Evolutionary conservation across 2,888 invertebrate genomes (phyloP).

Genomic region (Drosophila neotestacea): DNA sequence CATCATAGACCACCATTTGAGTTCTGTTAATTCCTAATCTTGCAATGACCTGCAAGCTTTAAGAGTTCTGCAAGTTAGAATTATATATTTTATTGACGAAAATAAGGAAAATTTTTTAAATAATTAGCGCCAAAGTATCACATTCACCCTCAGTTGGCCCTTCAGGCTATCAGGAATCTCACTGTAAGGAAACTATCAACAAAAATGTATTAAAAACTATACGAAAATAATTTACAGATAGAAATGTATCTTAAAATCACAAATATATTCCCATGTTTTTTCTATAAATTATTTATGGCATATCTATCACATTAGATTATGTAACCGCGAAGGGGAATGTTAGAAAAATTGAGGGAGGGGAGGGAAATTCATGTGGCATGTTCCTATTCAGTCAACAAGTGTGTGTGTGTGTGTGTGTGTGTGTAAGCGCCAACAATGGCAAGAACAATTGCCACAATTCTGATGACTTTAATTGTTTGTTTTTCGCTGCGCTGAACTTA

Average conservation of each 20-base stretch:
- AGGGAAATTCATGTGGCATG: conserved; percentile 20
- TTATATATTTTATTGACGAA: too few species aligned
- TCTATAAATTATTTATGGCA: conserved; percentile 29
- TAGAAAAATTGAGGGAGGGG: not conserved
- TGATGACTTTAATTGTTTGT: conserved; percentile 77
- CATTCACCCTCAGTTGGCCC: too few species aligned
- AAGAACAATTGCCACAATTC: conserved; percentile 58
- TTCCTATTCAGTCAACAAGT: conserved; percentile 50
- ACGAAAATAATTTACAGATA: not conserved
- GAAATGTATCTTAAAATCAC: not conserved
- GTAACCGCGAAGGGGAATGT: conserved; percentile 13
- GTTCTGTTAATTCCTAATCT: too few species aligned
- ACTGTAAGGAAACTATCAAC: too few species aligned
- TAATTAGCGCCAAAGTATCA: too few species aligned
- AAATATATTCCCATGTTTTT: conserved; percentile 17
- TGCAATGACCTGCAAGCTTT: too few species aligned
- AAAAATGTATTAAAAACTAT: not conserved
- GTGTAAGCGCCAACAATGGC: conserved; percentile 12
- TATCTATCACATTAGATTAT: conserved; percentile 22
- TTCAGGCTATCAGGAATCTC: too few species aligned
- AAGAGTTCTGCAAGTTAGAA: too few species aligned
- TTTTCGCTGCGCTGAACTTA: conserved; percentile 31
- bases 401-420: conserved; percentile 13
- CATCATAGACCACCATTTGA: too few species aligned
- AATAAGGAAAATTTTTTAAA: too few species aligned